These are phyloP conservation scores for Pogona vitticeps DNA, from an alignment of 2,113 vertebrate genomes.

Conservation along the genomic window DNA sequence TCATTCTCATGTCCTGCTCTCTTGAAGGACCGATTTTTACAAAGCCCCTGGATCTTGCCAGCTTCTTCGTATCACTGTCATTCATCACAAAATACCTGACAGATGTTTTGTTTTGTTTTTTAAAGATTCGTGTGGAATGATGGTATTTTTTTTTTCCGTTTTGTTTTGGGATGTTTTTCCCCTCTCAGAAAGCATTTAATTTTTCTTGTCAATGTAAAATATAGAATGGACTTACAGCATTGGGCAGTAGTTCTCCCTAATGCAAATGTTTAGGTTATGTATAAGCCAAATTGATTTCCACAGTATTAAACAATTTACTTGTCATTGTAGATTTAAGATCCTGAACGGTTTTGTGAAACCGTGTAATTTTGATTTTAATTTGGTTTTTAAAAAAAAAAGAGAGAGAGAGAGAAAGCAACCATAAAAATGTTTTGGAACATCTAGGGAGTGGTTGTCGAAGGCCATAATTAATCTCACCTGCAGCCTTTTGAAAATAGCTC, in stretches of 20 bases:
- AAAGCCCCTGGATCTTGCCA: neutral
- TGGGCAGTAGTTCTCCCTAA: constrained; percentile 28
- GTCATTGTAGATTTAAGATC: constrained; percentile 24
- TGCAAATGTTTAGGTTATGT: constrained; percentile 29
- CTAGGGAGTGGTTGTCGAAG: neutral
- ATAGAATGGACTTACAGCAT: constrained; percentile 1
- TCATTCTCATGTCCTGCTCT: neutral
- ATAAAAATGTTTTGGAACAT: neutral
- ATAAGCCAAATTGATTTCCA: constrained; percentile 41
- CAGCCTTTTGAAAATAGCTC: neutral
- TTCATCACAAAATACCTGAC: neutral
- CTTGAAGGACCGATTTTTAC: neutral
- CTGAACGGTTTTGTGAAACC: neutral
- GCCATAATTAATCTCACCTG: neutral
- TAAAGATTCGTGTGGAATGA: neutral
- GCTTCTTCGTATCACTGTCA: neutral
- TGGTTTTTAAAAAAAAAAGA: constrained; percentile 4
- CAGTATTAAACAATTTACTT: constrained; percentile 32
- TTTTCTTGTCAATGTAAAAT: neutral
- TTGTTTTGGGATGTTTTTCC: neutral
- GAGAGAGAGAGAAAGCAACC: neutral
- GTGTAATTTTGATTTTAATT: constrained; percentile 24
- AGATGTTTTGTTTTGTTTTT: neutral
- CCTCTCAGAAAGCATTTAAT: neutral
- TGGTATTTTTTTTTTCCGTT: neutral